phyloP scores from a whole-genome alignment of 2,113 vertebrate genomes.

The Acrocephalus kingi region DNA sequence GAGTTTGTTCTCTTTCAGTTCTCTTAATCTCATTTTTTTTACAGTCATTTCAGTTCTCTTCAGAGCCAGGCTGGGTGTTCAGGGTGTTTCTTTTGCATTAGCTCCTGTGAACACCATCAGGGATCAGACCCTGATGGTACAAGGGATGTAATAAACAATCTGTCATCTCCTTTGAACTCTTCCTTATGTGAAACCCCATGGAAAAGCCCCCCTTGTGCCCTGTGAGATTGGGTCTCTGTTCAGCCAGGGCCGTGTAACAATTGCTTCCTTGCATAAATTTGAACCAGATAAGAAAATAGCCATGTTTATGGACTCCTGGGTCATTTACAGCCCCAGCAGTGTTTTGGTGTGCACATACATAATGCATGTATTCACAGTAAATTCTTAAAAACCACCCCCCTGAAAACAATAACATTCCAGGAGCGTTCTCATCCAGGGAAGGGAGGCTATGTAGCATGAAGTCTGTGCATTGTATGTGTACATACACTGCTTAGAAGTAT shows the following conservation, averaged over 20 bases:
- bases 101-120: neutral
- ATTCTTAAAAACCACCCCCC: neutral
- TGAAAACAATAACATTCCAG: constrained; percentile 50
- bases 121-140: neutral
- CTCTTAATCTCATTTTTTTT: neutral
- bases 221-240: neutral
- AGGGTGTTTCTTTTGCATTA: neutral
- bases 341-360: neutral
- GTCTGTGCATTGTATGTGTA: neutral
- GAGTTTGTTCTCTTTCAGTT: neutral
- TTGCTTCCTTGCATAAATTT: constrained; percentile 18
- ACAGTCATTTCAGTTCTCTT: neutral
- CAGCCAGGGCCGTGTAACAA: neutral
- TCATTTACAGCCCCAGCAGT: constrained; percentile 1
- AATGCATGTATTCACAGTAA: constrained; percentile 31
- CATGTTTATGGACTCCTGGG: constrained; percentile 21
- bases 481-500: neutral
- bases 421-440: constrained; percentile 4
- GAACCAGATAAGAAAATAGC: constrained; percentile 31
- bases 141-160: neutral
- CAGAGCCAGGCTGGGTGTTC: neutral
- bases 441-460: neutral
- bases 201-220: neutral
- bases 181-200: neutral
- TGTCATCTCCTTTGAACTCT: constrained; percentile 9